Conservation (phyloP, 2,113 vertebrate genomes). For the Hoplias malabaricus region DNA sequence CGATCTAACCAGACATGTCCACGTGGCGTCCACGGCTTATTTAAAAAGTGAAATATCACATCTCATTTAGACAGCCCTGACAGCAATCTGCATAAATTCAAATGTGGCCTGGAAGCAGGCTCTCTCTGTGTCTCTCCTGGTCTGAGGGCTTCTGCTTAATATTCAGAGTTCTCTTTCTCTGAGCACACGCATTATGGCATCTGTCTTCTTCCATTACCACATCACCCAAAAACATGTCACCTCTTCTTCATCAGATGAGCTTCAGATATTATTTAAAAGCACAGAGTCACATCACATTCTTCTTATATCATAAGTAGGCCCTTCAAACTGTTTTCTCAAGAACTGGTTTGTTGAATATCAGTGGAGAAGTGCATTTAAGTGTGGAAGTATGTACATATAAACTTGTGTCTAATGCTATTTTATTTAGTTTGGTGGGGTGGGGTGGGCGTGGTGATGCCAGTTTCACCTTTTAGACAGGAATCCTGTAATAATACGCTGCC, state of each 20-base stretch:
- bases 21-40: slow-evolving; percentile 47
- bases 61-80: slow-evolving; percentile 90
- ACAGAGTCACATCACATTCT: slow-evolving; percentile 74
- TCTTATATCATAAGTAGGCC: neutral
- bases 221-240: slow-evolving; percentile 78
- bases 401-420: too few species aligned
- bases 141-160: slow-evolving; percentile 89
- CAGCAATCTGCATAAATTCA: slow-evolving; percentile 92
- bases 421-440: too few species aligned
- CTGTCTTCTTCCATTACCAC: slow-evolving; percentile 85
- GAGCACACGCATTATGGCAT: slow-evolving; percentile 93
- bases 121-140: slow-evolving; percentile 80
- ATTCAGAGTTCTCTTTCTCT: slow-evolving; percentile 92
- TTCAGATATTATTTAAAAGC: slow-evolving; percentile 87
- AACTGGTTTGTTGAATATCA: too few species aligned
- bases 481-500: too few species aligned
- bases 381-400: too few species aligned
- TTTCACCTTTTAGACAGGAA: too few species aligned
- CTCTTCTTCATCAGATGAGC: slow-evolving; percentile 83
- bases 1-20: slow-evolving; percentile 33
- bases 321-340: neutral
- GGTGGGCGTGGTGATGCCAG: too few species aligned
- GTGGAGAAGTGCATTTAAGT: too few species aligned
- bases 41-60: slow-evolving; percentile 76
- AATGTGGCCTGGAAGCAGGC: slow-evolving; percentile 82